A percentile compares a stretch with the other conserved stretches of the same genome.
Evolutionary conservation across 2,113 vertebrate species (phyloP).

Genomic region (Ctenomys sociabilis): DNA sequence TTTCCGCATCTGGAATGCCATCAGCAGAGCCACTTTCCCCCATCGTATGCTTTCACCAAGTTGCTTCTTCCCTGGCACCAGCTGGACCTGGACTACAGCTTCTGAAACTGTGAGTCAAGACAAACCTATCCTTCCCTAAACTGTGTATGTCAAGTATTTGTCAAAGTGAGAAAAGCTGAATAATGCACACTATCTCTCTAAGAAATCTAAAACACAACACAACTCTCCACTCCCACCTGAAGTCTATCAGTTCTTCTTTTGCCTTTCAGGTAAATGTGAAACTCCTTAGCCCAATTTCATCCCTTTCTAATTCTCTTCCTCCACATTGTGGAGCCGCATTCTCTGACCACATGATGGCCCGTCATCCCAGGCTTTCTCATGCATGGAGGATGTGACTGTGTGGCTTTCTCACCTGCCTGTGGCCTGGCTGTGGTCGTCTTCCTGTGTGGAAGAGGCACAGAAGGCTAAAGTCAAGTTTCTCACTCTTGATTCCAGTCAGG

Average conservation of each 20-base stretch:
- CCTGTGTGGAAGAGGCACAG: not conserved
- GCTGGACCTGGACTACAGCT: not conserved
- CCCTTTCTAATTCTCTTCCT: not conserved
- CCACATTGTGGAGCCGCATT: not conserved
- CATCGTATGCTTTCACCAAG: not conserved
- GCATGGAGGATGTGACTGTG: not conserved
- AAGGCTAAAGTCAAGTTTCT: not conserved
- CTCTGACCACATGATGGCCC: not conserved
- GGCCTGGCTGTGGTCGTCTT: not conserved
- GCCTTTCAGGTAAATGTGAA: not conserved
- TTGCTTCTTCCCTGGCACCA: not conserved
- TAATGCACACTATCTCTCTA: not conserved
- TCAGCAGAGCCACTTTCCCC: not conserved
- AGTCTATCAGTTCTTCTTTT: not conserved
- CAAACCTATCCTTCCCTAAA: not conserved
- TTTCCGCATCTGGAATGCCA: not conserved
- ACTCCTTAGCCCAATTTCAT: not conserved
- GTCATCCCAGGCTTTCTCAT: not conserved
- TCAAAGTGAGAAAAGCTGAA: not conserved
- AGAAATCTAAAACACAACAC: not conserved
- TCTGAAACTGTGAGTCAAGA: not conserved
- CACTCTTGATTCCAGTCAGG: not conserved
- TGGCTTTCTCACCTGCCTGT: not conserved
- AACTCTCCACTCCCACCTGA: not conserved
- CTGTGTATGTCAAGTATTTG: not conserved